Conservation (phyloP, 2,888 invertebrate species). For the Lepidocyrtinus sp. region DNA sequence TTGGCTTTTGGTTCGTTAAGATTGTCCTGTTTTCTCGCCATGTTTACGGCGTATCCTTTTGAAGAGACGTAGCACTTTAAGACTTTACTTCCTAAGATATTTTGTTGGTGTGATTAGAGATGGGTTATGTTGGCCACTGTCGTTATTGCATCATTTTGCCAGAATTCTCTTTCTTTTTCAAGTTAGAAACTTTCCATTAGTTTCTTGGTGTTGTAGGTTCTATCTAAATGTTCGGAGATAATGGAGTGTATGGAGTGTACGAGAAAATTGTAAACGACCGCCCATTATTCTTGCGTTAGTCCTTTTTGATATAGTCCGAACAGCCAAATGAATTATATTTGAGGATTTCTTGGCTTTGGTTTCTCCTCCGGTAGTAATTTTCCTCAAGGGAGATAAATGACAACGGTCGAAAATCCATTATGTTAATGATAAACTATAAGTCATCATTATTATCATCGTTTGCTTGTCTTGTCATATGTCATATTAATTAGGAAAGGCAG, state of each 20-base stretch:
- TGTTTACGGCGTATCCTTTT: not conserved
- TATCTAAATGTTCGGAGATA: not conserved
- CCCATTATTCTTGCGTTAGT: not conserved
- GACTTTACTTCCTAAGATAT: too few relatives aligned
- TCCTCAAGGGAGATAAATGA: too few relatives aligned
- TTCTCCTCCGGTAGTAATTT: not conserved
- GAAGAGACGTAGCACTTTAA: too few relatives aligned
- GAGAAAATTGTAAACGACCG: not conserved
- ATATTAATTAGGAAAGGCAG: not conserved
- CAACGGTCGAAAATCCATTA: not conserved
- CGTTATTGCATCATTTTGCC: not conserved
- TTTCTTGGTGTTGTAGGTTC: not conserved
- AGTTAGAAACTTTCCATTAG: not conserved
- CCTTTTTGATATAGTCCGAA: not conserved
- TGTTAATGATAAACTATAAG: not conserved
- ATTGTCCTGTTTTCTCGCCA: not conserved
- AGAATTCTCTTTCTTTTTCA: not conserved
- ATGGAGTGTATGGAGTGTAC: not conserved
- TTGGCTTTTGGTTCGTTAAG: not conserved
- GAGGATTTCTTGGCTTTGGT: not conserved
- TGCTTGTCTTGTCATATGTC: not conserved
- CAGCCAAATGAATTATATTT: not conserved
- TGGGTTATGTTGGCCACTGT: too few relatives aligned
- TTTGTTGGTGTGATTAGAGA: too few relatives aligned
- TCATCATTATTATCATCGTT: not conserved